These are phyloP conservation scores for Vanessa atalanta DNA, from an alignment of 1,140 invertebrate species.

Conservation along the genomic window DNA sequence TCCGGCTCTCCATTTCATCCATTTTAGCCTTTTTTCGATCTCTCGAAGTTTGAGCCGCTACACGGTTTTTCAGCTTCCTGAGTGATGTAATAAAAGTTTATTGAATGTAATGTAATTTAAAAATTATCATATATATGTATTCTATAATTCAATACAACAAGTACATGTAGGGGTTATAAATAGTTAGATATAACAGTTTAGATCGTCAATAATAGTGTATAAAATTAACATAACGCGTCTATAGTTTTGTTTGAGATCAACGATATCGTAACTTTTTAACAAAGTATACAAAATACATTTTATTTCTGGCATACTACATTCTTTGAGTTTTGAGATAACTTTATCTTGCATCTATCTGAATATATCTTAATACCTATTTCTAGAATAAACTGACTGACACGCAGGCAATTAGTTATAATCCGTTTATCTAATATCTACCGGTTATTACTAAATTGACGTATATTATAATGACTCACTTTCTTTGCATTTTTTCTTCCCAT, in stretches of 20 bases:
- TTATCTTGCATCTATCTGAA: too few species aligned
- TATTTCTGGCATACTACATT: too few species aligned
- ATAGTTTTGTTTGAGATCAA: too few species aligned
- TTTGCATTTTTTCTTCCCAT: conserved; percentile 91
- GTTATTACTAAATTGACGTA: too few species aligned
- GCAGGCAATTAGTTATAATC: background rate
- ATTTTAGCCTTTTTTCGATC: conserved; percentile 97
- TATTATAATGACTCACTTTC: conserved; percentile 85
- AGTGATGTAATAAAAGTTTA: conserved; percentile 49
- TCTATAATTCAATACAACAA: background rate
- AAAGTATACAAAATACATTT: too few species aligned
- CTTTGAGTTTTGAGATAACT: too few species aligned
- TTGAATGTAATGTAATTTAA: background rate
- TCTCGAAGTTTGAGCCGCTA: conserved; percentile 98
- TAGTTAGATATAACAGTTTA: too few species aligned
- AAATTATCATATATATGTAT: background rate
- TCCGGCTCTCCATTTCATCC: conserved; percentile 90
- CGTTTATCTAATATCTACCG: too few species aligned
- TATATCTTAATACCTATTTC: conserved; percentile 4
- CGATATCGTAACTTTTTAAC: too few species aligned
- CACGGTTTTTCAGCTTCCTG: conserved; percentile 97
- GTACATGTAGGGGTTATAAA: too few species aligned
- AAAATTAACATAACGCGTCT: too few species aligned
- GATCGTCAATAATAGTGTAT: too few species aligned
- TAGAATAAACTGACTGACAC: conserved; percentile 17